Evolutionary conservation across 2,113 vertebrate genomes (phyloP), one percentile per base, ranked within the genome.

Genomic region (Cichladusa arquata): DNA sequence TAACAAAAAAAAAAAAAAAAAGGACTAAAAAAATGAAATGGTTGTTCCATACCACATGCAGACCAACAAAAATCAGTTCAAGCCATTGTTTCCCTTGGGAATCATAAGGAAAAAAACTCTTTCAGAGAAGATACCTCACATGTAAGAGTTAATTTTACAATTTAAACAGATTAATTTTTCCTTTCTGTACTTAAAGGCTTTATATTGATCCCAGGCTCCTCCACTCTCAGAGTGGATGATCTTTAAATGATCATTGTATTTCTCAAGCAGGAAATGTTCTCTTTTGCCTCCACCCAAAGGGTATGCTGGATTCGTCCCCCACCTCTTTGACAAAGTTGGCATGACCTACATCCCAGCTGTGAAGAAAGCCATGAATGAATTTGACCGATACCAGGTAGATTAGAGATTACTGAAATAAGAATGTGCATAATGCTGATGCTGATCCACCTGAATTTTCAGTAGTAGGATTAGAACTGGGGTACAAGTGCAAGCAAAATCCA

Each of bases 261-360:
- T 81, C 54, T 56, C 42, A 79, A 47, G 81, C 61, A 74, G 60
- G 42, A 91, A 70, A 29, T 60, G 47, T 42, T 87, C 51, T 56
- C 40, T 66, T 47, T 57, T 78, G 13, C 47, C 67, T 81, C 19
- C 31, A 24, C 28, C 67, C 44, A 0, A 73, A 98, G 98, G 98
- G 1, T 98, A 98, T 0, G 1, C 97, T 6, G 98, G 98, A 24
- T 98, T 92, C 26, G 57, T 98, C 42, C 98, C 98, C 26, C 47
- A 44, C 18, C 48, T 96, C 54, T 11, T 34, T 7, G 95, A 97
- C 93, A 36, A 92, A 0, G 17, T 71, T 2, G 96, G 98, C 2
- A 10, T 93, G 36, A 96, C 57, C 38, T 98, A 97, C 65, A 13
- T 61, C 2, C 61, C 44, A 0, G 71, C 66, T 1, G 97, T 98